Conservation (phyloP, 2,113 vertebrate species). For the Embiotoca jacksoni region DNA sequence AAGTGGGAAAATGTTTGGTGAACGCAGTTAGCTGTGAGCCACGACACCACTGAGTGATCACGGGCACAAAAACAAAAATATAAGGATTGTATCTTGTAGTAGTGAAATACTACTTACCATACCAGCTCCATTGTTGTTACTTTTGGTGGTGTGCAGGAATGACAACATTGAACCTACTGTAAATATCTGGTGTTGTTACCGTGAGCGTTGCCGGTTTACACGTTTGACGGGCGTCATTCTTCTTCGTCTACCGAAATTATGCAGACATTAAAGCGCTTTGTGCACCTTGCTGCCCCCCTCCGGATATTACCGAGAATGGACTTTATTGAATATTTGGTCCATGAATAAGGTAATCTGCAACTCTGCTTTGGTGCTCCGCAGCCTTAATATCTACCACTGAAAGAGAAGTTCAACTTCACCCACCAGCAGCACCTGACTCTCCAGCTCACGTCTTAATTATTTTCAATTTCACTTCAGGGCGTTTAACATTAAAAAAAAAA, state of each 20-base stretch:
- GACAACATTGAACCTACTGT: not conserved
- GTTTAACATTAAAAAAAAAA: too few species aligned
- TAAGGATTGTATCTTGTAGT: too few species aligned
- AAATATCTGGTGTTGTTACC: not conserved
- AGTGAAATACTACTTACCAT: constrained; percentile 67
- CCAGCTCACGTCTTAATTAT: too few species aligned
- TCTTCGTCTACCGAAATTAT: constrained; percentile 36
- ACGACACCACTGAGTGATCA: not conserved
- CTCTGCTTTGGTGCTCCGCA: not conserved
- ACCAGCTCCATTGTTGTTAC: constrained; percentile 68
- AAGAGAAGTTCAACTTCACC: not conserved
- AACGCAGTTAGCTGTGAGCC: not conserved
- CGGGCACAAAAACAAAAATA: too few species aligned
- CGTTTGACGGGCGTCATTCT: constrained; percentile 11
- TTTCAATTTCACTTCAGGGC: too few species aligned
- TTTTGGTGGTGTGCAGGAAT: accelerated
- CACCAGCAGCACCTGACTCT: not conserved
- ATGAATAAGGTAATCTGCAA: too few species aligned
- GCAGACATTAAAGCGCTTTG: not conserved
- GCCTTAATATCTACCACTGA: not conserved
- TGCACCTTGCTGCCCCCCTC: constrained; percentile 45
- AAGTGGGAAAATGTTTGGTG: not conserved
- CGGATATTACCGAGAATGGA: constrained; percentile 4
- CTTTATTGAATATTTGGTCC: too few species aligned
- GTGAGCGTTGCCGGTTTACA: not conserved